Evolutionary conservation across 2,797 vertebrate genomes (phyloP), one percentile per base, ranked within the genome.

Genomic region (Gorsachius magnificus): DNA sequence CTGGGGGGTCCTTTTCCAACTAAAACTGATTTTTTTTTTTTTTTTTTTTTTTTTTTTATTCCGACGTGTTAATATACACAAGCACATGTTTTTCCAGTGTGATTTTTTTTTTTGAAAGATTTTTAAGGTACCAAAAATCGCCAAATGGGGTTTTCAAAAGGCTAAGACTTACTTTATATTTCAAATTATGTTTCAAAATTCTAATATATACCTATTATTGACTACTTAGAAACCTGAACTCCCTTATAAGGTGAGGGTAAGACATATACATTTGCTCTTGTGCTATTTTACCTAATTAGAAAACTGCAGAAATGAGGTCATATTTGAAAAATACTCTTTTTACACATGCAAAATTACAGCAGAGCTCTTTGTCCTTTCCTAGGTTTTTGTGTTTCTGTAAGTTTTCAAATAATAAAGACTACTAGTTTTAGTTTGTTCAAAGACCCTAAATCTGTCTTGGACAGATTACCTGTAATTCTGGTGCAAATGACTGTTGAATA

Each of bases 31-130:
- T 54, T 31, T 72, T 53, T 38, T 57, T 63, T 72, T 53, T 38
- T 57, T 63, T n/a, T n/a, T 31, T 72, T 53, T 38, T 57, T 51
- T 57, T 28, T 38, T 38, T 45, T 83, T 15, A 36, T 22, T 41
- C 16, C 22, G 6, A 14, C 0, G 11, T 35, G 19, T 29, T 51
- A 2, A 7, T 26, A 11, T 4, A 16, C 11, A 53, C 5, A 53
- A 33, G n/a, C 15, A 28, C 19, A 17, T 19, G 3, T 36, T 75
- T 89, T 75, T 57, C 36, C 20, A 36, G 13, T 45, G 17, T 74
- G 68, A 24, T 57, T 79, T 50, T 50, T 50, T 14, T 50, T 48
- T 79, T 60, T 60, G 16, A n/a, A 86, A 56, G 21, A 22, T 76
- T 74, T 51, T 77, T 31, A 33, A 61, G 22, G 19, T 74, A 16